A percentile compares a stretch with the other conserved stretches of the same genome.
These are phyloP conservation scores for Mystacides longicornis DNA, from an alignment of 2,888 invertebrate genomes.

Conservation along the genomic window DNA sequence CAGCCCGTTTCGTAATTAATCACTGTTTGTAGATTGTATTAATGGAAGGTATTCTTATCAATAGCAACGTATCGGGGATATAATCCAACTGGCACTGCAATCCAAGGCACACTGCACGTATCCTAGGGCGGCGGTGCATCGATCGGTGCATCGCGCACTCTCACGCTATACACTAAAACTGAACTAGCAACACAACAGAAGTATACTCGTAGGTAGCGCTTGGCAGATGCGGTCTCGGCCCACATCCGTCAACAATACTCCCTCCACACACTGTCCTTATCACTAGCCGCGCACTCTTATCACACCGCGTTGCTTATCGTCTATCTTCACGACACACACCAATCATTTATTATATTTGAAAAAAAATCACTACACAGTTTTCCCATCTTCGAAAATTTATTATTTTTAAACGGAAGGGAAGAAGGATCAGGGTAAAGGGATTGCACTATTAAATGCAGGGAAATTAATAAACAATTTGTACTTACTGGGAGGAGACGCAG, in stretches of 20 bases:
- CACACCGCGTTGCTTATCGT: not conserved
- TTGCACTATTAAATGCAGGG: too few relatives aligned
- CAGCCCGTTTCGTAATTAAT: not conserved
- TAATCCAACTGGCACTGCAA: constrained; percentile 21
- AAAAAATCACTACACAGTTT: too few relatives aligned
- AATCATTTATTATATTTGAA: too few relatives aligned
- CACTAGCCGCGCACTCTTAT: not conserved
- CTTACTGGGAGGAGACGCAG: too few relatives aligned
- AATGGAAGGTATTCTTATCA: not conserved
- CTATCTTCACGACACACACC: not conserved
- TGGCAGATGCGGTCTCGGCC: too few relatives aligned
- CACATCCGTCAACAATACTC: constrained; percentile 4
- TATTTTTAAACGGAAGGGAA: too few relatives aligned
- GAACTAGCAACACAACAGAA: not conserved
- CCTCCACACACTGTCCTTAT: not conserved
- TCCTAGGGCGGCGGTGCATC: constrained; percentile 18
- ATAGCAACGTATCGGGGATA: constrained; percentile 1
- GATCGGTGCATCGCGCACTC: constrained; percentile 19
- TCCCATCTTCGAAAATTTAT: too few relatives aligned
- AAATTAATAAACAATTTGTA: too few relatives aligned
- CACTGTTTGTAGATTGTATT: not conserved
- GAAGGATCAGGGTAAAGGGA: too few relatives aligned
- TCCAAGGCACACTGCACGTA: constrained; percentile 20
- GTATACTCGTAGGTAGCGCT: not conserved
- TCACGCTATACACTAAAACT: constrained; percentile 11